Conservation (phyloP, 2,113 vertebrate species). For the Poeciliopsis prolifica region DNA sequence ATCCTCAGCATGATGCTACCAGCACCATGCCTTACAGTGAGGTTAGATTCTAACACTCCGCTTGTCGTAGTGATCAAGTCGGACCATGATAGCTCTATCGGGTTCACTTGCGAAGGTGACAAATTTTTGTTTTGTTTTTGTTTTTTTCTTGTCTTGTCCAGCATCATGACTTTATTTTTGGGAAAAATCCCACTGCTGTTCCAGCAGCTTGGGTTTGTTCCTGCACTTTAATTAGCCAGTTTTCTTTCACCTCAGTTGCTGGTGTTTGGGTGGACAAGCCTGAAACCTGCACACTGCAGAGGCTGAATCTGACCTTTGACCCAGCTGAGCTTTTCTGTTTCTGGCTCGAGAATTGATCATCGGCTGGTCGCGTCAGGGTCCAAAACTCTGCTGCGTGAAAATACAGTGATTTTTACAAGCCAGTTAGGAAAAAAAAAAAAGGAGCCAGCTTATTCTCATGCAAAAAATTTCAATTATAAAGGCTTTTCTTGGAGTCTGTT, state of each 20-base stretch:
- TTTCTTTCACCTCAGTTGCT: not conserved
- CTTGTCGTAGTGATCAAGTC: not conserved
- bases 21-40: not conserved
- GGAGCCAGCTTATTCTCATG: not conserved
- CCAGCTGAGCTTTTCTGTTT: not conserved
- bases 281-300: not conserved
- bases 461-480: not conserved
- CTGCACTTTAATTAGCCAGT: not conserved
- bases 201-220: not conserved
- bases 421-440: not conserved
- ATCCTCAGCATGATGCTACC: not conserved
- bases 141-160: too few relatives aligned
- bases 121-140: too few relatives aligned
- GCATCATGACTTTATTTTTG: too few relatives aligned
- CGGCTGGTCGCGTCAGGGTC: not conserved
- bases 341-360: not conserved
- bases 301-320: not conserved
- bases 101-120: too few relatives aligned
- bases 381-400: constrained; percentile 28
- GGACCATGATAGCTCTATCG: too few relatives aligned
- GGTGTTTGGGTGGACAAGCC: too few relatives aligned
- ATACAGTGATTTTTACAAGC: not conserved
- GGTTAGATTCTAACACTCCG: not conserved
- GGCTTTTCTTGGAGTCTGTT: not conserved
- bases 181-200: not conserved